Evolutionary conservation across 2,888 invertebrate genomes (phyloP).

Genomic region (Amiota communis): DNA sequence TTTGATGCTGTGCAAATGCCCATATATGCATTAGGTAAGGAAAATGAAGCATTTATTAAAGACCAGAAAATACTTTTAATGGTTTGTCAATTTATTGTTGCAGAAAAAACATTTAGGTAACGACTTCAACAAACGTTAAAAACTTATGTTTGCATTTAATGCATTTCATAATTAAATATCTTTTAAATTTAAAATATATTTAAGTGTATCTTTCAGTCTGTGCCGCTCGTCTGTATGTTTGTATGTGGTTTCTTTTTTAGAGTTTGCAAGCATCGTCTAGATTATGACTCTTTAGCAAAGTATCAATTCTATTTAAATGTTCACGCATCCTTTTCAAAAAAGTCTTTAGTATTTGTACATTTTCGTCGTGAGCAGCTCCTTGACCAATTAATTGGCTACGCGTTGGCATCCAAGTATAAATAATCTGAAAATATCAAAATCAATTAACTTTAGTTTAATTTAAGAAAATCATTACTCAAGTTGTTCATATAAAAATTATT

Average conservation of each 20-base stretch:
- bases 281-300: constrained; percentile 76
- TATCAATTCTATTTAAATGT: constrained; percentile 77
- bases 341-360: constrained; percentile 72
- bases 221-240: background rate
- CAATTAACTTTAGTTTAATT: no score
- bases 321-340: constrained; percentile 76
- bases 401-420: constrained; percentile 79
- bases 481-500: background rate
- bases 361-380: constrained; percentile 71
- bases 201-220: background rate
- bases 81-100: no score
- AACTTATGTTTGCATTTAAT: no score
- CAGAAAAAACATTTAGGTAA: no score
- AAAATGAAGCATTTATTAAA: no score
- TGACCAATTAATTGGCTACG: constrained; percentile 76
- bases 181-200: background rate
- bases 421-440: constrained; percentile 73
- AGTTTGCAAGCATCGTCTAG: constrained; percentile 74
- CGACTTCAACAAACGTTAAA: no score
- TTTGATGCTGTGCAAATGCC: no score
- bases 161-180: no score
- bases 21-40: no score
- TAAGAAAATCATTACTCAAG: background rate
- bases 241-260: constrained; percentile 44
- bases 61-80: no score